A percentile compares a stretch with the other conserved stretches of the same genome.
phyloP scores from a whole-genome alignment of 1,140 invertebrate species.

The Pseudomyrmex cubaensis region DNA sequence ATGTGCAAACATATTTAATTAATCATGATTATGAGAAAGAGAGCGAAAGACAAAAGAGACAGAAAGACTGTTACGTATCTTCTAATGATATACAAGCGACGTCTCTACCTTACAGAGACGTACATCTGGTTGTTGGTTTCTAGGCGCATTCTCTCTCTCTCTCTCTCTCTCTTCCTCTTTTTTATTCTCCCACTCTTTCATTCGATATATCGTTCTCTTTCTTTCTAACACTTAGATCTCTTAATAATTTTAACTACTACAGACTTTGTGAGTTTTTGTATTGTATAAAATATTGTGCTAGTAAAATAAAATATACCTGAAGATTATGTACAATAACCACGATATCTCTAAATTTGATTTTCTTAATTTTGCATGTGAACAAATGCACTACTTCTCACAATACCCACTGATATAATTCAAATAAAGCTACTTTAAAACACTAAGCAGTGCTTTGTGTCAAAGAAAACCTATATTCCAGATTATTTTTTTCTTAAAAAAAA shows the following conservation, averaged over 20 bases:
- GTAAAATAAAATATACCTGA: background rate
- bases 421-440: background rate
- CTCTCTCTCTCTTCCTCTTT: too few species aligned
- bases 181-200: background rate
- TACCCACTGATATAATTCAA: background rate
- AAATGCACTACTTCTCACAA: constrained; percentile 13
- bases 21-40: too few species aligned
- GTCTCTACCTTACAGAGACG: background rate
- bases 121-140: background rate
- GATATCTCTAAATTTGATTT: constrained; percentile 28
- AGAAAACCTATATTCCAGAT: background rate
- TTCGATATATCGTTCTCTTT: background rate
- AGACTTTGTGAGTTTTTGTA: background rate
- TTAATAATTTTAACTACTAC: background rate
- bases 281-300: background rate
- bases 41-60: background rate
- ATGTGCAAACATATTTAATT: too few species aligned
- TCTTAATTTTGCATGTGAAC: constrained; percentile 32
- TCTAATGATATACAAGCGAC: background rate
- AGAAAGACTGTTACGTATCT: background rate
- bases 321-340: background rate
- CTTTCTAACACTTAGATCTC: background rate
- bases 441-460: background rate
- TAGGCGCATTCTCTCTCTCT: background rate
- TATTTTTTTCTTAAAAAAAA: too few species aligned